Evolutionary conservation across 2,888 invertebrate genomes (phyloP), one percentile per base, ranked within the genome.

Genomic region (Acronicta alni): DNA sequence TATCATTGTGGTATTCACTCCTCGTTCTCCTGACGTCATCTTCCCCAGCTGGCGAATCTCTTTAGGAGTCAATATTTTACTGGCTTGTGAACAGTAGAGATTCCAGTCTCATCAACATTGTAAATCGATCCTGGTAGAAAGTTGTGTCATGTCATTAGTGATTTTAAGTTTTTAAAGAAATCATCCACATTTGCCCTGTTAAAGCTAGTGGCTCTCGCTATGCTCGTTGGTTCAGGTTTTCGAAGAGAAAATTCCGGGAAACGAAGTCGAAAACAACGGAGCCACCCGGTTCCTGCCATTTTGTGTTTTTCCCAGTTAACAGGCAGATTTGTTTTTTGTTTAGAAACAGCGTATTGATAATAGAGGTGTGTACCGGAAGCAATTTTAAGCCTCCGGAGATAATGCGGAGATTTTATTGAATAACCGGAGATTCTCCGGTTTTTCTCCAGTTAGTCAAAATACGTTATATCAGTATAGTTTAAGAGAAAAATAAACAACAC

Each of bases 161-260:
- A 26, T 45, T 49, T 32, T 32, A 56, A 51, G 30, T 45, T 55
- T 15, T 45, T 45, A 23, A 48, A 46, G 32, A 51, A 62, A 32
- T 32, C 20, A 23, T 15, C 37, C 15, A 38, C 45, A 30, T 57
- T 57, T 46, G 44, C 23, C 35, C 23, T 61, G 39, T 61, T 66
- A 57, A 66, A 66, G 42, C 52, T 61, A 56, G 43, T 64, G 45
- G 64, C 63, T 64, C 61, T 41, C n/a, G 63, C 63, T 35, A 68
- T 14, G 32, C 61, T 68, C 12, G 62, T 62, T 44, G 62, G 38
- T 44, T 57, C 57, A 12, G 61, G 61, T 41, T 55, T 57, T 7
- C 61, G 54, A 20, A 61, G 45, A 15, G 61, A 55, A 45, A 66
- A 48, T 17, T 45, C 32, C 12, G 44, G 54, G 18, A 51, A 46